A percentile compares a stretch with the other conserved stretches of the same genome.
phyloP scores from a whole-genome alignment of 2,113 vertebrate genomes.

The Podarcis cretensis region DNA sequence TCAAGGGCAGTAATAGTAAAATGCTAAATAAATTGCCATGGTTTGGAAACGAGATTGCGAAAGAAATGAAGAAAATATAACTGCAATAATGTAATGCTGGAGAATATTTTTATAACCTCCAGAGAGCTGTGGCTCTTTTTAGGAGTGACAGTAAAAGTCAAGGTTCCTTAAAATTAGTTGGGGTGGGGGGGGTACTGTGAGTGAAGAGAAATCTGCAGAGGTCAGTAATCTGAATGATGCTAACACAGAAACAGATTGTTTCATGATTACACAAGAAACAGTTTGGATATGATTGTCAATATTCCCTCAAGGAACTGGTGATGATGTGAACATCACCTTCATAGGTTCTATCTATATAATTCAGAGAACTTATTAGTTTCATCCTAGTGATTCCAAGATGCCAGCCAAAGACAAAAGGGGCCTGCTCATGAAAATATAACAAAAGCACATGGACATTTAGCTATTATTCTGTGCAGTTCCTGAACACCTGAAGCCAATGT shows the following conservation, averaged over 20 bases:
- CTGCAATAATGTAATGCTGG: not conserved
- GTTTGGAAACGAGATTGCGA: not conserved
- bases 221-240: not conserved
- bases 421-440: not conserved
- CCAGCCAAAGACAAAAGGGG: not conserved
- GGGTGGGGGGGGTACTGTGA: not conserved
- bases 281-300: not conserved
- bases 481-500: not conserved
- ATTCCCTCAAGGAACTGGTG: not conserved
- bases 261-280: not conserved
- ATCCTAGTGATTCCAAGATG: not conserved
- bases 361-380: not conserved
- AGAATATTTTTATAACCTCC: conserved; percentile 4
- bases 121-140: not conserved
- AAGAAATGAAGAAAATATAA: not conserved
- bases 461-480: not conserved
- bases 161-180: not conserved
- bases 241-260: not conserved
- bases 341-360: not conserved
- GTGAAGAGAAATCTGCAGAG: not conserved
- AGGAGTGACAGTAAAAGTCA: not conserved
- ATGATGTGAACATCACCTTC: not conserved
- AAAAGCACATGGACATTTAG: not conserved
- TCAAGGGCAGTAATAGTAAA: conserved; percentile 17
- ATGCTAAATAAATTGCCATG: conserved; percentile 24